A percentile compares a stretch with the other conserved stretches of the same genome.
Evolutionary conservation across 2,797 vertebrate species (phyloP).

Genomic region (Monodelphis domestica): DNA sequence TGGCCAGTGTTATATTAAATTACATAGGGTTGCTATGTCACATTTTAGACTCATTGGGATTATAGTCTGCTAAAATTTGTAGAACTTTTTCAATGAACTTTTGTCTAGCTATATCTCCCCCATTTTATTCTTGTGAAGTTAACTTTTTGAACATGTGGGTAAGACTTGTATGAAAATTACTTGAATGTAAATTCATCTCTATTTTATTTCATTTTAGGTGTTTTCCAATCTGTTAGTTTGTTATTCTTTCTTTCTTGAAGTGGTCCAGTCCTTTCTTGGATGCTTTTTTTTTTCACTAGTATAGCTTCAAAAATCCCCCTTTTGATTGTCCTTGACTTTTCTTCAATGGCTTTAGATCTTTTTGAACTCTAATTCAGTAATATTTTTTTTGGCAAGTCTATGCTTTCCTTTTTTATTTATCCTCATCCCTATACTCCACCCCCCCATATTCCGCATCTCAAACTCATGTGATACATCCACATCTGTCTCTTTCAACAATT

Average conservation of each 20-base stretch:
- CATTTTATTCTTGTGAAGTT: not conserved
- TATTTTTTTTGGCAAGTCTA: too few relatives aligned
- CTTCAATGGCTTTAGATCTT: too few relatives aligned
- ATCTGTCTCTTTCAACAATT: not conserved
- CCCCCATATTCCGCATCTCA: too few relatives aligned
- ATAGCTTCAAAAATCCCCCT: too few relatives aligned
- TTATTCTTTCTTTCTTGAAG: not conserved
- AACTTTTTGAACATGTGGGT: not conserved
- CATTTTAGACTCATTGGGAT: not conserved
- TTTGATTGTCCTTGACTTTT: too few relatives aligned
- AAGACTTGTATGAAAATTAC: not conserved
- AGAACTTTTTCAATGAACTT: not conserved
- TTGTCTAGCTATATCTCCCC: not conserved
- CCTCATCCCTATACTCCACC: not conserved
- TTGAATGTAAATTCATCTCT: not conserved
- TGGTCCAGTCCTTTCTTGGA: not conserved
- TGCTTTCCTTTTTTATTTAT: slow-evolving; percentile 50
- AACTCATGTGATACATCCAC: too few relatives aligned
- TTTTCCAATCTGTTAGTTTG: not conserved
- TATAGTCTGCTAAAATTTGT: not conserved
- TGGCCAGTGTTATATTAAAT: not conserved
- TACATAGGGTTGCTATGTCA: not conserved
- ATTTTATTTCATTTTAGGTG: not conserved
- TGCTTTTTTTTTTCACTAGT: not conserved
- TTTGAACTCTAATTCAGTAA: too few relatives aligned